A percentile compares a stretch with the other conserved stretches of the same genome.
Conservation (phyloP, 2,113 vertebrate species). For the Speoplatyrhinus poulsoni region DNA sequence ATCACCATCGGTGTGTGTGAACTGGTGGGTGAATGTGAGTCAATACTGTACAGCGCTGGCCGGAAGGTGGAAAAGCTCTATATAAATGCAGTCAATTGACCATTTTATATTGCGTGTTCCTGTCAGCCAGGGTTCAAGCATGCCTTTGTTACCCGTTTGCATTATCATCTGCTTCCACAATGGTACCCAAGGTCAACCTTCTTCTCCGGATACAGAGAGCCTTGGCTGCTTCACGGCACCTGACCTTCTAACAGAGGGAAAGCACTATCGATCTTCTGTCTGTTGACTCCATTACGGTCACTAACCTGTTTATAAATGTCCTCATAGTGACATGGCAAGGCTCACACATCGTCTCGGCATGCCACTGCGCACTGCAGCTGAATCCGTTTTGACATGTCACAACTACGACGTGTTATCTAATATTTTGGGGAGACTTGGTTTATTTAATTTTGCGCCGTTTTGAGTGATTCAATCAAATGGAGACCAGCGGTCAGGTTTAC, state of each 20-base stretch:
- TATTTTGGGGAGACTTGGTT: slow-evolving; percentile 16
- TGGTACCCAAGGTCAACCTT: slow-evolving; percentile 10
- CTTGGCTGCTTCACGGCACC: slow-evolving; percentile 5
- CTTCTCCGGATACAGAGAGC: slow-evolving; percentile 15
- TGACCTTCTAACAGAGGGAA: slow-evolving; percentile 59
- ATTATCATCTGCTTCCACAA: slow-evolving; percentile 2
- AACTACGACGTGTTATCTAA: not conserved
- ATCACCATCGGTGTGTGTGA: no score
- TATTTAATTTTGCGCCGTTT: slow-evolving; percentile 22
- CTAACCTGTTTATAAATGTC: slow-evolving; percentile 56
- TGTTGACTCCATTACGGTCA: slow-evolving; percentile 53
- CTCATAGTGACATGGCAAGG: slow-evolving; percentile 17
- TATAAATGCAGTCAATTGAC: no score
- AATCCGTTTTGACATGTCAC: slow-evolving; percentile 15
- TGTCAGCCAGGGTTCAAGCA: not conserved
- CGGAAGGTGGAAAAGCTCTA: no score
- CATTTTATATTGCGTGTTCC: not conserved
- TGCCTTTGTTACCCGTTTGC: not conserved
- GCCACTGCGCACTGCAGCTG: not conserved
- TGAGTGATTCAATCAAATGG: slow-evolving; percentile 26
- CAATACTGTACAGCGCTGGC: no score
- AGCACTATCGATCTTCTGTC: slow-evolving; percentile 64
- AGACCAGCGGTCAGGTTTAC: slow-evolving; percentile 49
- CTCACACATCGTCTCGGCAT: slow-evolving; percentile 35
- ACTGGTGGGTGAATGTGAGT: no score